Percentiles rank a stretch among this genome's conserved stretches.
Evolutionary conservation across 2,113 vertebrate species (phyloP).

Genomic region (Barnardius zonarius): DNA sequence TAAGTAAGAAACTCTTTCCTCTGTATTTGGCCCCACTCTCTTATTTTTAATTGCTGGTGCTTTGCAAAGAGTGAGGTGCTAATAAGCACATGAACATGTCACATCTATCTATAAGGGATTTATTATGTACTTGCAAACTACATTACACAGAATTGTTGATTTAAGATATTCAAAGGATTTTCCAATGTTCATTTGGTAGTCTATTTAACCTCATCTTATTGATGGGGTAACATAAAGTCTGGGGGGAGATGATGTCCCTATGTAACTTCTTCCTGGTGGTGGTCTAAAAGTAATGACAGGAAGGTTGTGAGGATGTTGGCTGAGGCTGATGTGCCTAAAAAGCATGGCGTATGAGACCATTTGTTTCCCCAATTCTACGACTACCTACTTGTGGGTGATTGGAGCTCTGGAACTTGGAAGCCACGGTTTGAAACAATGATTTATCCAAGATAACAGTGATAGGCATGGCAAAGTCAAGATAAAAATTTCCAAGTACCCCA

Average conservation of each 20-base stretch:
- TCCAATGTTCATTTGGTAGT: background rate
- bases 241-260: background rate
- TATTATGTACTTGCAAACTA: background rate
- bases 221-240: background rate
- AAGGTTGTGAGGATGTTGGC: background rate
- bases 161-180: background rate
- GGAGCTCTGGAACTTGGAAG: background rate
- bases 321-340: background rate
- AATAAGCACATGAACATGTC: background rate
- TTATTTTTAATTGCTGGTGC: background rate
- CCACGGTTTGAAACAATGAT: background rate
- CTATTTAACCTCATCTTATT: background rate
- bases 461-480: background rate
- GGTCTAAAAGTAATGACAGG: background rate
- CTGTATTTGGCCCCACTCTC: background rate
- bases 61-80: background rate
- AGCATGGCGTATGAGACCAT: background rate
- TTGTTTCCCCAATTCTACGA: background rate
- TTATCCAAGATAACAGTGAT: background rate
- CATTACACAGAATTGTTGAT: background rate
- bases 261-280: background rate
- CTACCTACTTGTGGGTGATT: background rate
- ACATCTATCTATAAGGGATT: background rate
- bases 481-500: background rate
- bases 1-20: background rate